phyloP scores from a whole-genome alignment of 2,888 invertebrate genomes.

The Drosophila atroscutellata region DNA sequence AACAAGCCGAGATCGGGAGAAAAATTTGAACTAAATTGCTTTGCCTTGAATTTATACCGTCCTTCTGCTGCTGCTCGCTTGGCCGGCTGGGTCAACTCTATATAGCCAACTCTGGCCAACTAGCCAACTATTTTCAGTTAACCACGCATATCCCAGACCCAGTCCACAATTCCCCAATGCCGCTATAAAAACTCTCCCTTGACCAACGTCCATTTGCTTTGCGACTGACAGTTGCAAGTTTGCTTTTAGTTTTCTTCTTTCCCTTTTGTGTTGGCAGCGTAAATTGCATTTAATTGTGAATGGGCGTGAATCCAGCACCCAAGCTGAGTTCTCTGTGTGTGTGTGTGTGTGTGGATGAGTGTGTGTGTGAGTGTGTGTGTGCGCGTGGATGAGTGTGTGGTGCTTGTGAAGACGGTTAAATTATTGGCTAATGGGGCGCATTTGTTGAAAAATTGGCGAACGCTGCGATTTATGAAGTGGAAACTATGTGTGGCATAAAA shows the following conservation, averaged over 20 bases:
- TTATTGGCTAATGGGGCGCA: conserved; percentile 58
- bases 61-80: conserved; percentile 24
- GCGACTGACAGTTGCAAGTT: conserved; percentile 38
- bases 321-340: background rate
- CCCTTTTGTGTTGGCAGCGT: conserved; percentile 40
- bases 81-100: background rate
- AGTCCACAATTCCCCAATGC: background rate
- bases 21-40: conserved; percentile 64
- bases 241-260: conserved; percentile 42
- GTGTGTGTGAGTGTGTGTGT: background rate
- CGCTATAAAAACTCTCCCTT: background rate
- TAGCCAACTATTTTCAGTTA: conserved; percentile 13
- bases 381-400: conserved; percentile 2
- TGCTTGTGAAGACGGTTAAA: conserved; percentile 34
- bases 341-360: background rate
- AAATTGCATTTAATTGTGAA: conserved; percentile 68
- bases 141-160: conserved; percentile 13
- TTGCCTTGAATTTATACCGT: conserved; percentile 62
- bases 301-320: conserved; percentile 31
- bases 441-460: conserved; percentile 50
- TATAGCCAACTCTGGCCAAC: background rate
- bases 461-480: conserved; percentile 50
- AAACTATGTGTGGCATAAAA: conserved; percentile 25
- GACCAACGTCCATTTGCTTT: conserved; percentile 29
- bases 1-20: background rate